Base-by-base conservation (phyloP, 1,140 invertebrate genomes). In the Heliconius eleuchia region DNA sequence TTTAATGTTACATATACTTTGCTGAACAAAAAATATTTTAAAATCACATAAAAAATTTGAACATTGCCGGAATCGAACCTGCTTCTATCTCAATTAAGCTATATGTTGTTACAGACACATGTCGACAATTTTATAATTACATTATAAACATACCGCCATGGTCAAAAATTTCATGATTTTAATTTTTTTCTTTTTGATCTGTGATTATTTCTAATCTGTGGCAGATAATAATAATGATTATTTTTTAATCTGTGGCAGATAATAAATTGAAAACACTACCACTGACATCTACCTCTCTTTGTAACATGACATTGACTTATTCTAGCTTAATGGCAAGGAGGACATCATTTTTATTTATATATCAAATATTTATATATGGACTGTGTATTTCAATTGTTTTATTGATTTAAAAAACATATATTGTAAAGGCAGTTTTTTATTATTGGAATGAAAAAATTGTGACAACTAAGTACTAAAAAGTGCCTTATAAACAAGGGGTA, bases 281-380 rank as follows among this genome's bases (percentile, higher is more conserved):
- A 82, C 71, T 74, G 78, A 80, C 78, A 82, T 71, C 57, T 71
- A 74, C 70, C n/a, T 79, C 60, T 66, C 71, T 79, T 57, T 50
- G 55, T 78, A 82, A 75, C 78, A 76, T 79, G 77, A 82, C 74
- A 78, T 77, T 18, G 60, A 55, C 39, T 78, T 80, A 74, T 37
- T 23, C 80, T 79, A 82, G 72, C 66, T 80, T 79, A 78, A 9
- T 16, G 74, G 74, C 77, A 71, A 71, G 66, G 73, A 73, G 79
- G 78, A 79, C 78, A 71, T 79, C 18, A 73, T 30, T 66, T 30
- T 66, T 30, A 27, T 30, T 30, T 30, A 27, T 66, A 57, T 57
- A 57, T 3, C 55, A 66, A 66, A 66, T 60, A 60, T 66, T 66
- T 66, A 66, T 66, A 66, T 66, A 66, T 66, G 60, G 60, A 66